Conservation (phyloP, 2,113 vertebrate genomes). For the Orthonyx spaldingii region DNA sequence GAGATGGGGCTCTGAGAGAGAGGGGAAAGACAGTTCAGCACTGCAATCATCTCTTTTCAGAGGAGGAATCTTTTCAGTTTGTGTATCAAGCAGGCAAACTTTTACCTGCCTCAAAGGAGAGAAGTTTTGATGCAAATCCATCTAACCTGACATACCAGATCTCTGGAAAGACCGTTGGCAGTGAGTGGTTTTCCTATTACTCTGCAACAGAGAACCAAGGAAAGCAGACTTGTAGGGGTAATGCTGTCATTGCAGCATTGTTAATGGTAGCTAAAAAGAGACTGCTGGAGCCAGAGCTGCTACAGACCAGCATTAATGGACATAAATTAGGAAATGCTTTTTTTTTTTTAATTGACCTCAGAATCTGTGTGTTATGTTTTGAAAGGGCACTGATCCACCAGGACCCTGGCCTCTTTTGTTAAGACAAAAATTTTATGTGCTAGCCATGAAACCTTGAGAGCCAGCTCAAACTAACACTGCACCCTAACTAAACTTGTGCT, state of each 20-base stretch:
- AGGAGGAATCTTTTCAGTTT: neutral
- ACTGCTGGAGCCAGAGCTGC: neutral
- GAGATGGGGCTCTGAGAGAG: neutral
- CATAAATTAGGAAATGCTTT: neutral
- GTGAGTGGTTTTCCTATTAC: neutral
- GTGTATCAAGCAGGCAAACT: neutral
- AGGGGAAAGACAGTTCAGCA: neutral
- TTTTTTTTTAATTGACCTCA: neutral
- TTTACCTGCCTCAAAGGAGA: neutral
- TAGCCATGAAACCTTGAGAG: neutral
- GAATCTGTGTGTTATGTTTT: neutral
- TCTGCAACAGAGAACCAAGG: neutral
- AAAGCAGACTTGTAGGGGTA: neutral
- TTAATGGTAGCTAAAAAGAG: neutral
- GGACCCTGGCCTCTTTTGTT: neutral
- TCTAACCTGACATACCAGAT: neutral
- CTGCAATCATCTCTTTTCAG: neutral
- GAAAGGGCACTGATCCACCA: neutral
- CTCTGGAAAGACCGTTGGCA: neutral
- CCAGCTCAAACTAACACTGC: neutral
- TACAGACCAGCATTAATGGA: neutral
- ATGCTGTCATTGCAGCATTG: neutral
- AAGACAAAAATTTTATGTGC: neutral
- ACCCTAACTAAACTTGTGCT: neutral
- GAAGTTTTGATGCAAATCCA: neutral